Conservation (phyloP, 1,140 invertebrate genomes). For the Colletes latitarsis region DNA sequence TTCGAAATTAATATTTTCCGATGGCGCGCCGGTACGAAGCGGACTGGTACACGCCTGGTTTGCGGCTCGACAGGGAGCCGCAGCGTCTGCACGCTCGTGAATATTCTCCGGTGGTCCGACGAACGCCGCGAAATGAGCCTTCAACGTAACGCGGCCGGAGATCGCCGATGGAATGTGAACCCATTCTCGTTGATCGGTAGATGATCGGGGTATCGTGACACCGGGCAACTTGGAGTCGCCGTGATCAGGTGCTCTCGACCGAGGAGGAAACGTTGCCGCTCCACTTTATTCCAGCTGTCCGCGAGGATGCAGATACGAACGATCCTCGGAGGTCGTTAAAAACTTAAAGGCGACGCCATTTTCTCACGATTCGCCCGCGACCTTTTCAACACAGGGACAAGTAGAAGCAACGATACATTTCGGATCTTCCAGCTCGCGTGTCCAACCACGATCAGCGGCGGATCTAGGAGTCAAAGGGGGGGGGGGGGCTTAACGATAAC, state of each 20-base stretch:
- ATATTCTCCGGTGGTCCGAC: conserved; percentile 2
- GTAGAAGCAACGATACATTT: no score
- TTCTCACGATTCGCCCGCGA: neutral
- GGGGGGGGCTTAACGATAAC: no score
- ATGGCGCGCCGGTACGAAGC: neutral
- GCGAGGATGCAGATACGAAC: neutral
- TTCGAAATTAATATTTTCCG: no score
- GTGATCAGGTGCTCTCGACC: conserved; percentile 30
- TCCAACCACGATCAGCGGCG: no score
- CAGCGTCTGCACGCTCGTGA: neutral
- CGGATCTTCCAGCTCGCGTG: neutral
- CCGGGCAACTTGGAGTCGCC: conserved; percentile 27
- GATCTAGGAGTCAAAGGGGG: no score
- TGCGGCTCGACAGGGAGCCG: no score
- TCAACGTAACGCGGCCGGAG: conserved; percentile 30
- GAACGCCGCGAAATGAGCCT: conserved; percentile 15
- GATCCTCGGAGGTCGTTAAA: conserved; percentile 38
- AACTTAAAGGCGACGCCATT: neutral
- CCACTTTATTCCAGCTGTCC: conserved; percentile 26
- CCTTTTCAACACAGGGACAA: neutral
- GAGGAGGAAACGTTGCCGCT: conserved; percentile 26
- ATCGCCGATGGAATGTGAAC: conserved; percentile 53
- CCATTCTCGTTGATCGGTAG: conserved; percentile 45
- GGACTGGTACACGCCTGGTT: neutral
- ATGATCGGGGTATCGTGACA: conserved; percentile 51